These are phyloP conservation scores for Zalophus californianus DNA, from an alignment of 2,797 vertebrate species.

Conservation along the genomic window DNA sequence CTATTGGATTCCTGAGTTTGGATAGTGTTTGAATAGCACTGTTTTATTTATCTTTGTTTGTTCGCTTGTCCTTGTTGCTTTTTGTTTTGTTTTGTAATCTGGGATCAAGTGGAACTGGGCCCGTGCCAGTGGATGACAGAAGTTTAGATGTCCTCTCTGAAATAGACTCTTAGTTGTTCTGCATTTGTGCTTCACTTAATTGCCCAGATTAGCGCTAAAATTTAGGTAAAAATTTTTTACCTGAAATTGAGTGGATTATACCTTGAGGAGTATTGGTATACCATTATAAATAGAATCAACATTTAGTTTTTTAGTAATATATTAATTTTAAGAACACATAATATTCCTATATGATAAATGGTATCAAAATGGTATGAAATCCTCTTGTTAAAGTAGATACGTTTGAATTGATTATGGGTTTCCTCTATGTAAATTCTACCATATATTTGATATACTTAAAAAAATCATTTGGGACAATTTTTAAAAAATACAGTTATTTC, in stretches of 20 bases:
- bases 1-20: background rate
- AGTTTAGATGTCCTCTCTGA: background rate
- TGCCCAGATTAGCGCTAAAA: background rate
- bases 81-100: background rate
- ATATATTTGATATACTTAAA: constrained; percentile 52
- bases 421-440: constrained; percentile 27
- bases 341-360: background rate
- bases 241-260: constrained; percentile 4
- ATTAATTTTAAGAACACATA: background rate
- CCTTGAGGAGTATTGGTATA: background rate
- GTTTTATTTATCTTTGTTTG: background rate
- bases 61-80: background rate
- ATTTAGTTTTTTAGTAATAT: background rate
- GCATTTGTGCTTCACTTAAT: background rate
- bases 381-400: background rate
- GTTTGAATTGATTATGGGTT: constrained; percentile 1
- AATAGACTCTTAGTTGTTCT: background rate
- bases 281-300: constrained; percentile 7
- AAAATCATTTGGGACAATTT: background rate
- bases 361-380: constrained; percentile 17
- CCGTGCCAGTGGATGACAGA: background rate
- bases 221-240: constrained; percentile 17
- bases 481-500: background rate
- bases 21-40: background rate
- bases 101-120: background rate